Base-by-base conservation (phyloP, 2,888 invertebrate genomes). In the Leptinotarsa rubiginosa region DNA sequence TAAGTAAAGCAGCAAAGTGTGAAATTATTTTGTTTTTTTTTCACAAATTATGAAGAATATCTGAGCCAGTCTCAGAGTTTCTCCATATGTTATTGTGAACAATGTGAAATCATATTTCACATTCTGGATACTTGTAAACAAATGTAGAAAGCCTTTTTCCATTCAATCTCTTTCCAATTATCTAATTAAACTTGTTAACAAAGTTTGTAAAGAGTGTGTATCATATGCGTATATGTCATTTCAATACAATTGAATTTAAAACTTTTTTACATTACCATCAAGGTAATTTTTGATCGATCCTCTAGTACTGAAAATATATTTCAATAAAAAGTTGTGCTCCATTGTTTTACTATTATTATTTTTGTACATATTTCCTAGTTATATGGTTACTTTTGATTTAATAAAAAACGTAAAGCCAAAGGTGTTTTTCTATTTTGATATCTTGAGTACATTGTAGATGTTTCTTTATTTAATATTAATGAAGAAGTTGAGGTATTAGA, bases 351-450 rank as follows among this genome's bases (percentile, higher is more conserved):
- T 74, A 67, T 71, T 74, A 72, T 76, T 71, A 77, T 75, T 69
- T 77, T 77, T 77, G 77, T 77, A 77, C 74, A 77, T 77, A 77
- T 74, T 74, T 73, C 69, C 73, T 77, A 77, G 73, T 70, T 74
- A 74, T 73, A 73, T 77, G 77, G 73, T 77, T 77, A 75, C 65
- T 75, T 77, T 77, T 77, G 74, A 77, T 77, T 77, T 74, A 77
- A 77, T 75, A 75, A 77, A 77, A 77, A 73, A 75, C 71, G 69
- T 62, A 31, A 31, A 62, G n/a, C 41, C 10, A 41, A 41, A 41
- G 41, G 41, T 41, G 41, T 41, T 41, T 31, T 31, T 25, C 12
- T 56, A 15, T 18, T 56, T 10, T 18, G 41, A 41, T 41, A 41
- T 41, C 41, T 41, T 12, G 10, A 41, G 41, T 41, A 10, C 41